Percentiles rank a stretch among this genome's conserved stretches.
phyloP scores from a whole-genome alignment of 2,797 vertebrate genomes.

The Eptatretus atami region DNA sequence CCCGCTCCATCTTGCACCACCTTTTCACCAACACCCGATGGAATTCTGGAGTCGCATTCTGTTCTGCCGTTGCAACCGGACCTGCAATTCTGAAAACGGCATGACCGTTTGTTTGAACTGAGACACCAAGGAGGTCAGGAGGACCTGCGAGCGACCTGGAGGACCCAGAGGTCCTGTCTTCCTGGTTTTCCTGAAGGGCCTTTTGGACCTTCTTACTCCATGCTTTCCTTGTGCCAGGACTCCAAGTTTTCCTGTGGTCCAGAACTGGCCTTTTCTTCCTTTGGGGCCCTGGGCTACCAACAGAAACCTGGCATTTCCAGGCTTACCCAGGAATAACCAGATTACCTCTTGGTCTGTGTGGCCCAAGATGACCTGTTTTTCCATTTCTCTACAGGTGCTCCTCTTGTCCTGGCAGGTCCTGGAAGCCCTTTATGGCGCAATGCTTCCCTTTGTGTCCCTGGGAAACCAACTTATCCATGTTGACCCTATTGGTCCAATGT shows the following conservation, averaged over 20 bases:
- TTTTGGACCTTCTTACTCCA: background rate
- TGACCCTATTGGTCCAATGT: background rate
- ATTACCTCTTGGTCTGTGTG: slow-evolving; percentile 32
- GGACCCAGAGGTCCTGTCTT: slow-evolving; percentile 40
- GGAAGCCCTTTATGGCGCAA: slow-evolving; percentile 2
- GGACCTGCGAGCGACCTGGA: slow-evolving; percentile 45
- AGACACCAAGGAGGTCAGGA: slow-evolving; percentile 42
- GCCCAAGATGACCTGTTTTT: slow-evolving; percentile 38
- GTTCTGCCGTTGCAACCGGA: slow-evolving; percentile 26
- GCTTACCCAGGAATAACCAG: background rate
- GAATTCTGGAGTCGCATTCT: slow-evolving; percentile 17
- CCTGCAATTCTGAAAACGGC: slow-evolving; percentile 28
- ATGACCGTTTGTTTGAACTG: slow-evolving; percentile 19
- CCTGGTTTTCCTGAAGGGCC: slow-evolving; percentile 1
- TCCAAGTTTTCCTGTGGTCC: slow-evolving; percentile 56
- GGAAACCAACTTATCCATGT: background rate
- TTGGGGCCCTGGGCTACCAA: slow-evolving; percentile 40
- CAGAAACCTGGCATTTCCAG: background rate
- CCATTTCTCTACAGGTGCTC: slow-evolving; percentile 42
- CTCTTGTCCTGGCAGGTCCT: slow-evolving; percentile 11
- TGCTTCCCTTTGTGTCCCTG: background rate
- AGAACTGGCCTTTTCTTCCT: slow-evolving; percentile 28
- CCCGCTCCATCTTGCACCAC: slow-evolving; percentile 26
- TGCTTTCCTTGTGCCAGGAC: slow-evolving; percentile 18
- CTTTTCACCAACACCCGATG: slow-evolving; percentile 13